Percentiles rank a stretch among this genome's conserved stretches.
phyloP scores from a whole-genome alignment of 2,113 vertebrate species.

The Heliornis fulica region DNA sequence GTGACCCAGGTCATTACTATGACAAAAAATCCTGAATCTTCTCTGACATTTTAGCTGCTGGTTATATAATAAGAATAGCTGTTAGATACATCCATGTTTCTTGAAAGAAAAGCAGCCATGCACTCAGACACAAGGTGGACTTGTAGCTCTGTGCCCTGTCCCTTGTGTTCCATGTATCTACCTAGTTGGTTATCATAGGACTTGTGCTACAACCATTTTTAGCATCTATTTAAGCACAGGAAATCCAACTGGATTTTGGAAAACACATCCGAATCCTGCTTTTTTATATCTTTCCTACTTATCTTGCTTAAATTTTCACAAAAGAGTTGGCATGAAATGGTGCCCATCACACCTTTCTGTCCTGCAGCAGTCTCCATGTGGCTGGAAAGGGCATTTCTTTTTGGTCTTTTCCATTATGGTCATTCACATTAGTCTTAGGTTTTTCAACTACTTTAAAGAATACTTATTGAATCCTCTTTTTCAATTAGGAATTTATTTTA shows the following conservation, averaged over 20 bases:
- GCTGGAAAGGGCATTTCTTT: neutral
- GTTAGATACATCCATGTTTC: neutral
- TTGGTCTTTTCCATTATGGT: neutral
- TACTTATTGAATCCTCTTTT: neutral
- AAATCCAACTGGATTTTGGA: neutral
- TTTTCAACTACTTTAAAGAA: neutral
- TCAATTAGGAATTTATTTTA: neutral
- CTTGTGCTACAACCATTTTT: neutral
- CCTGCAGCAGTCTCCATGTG: neutral
- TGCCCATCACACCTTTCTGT: neutral
- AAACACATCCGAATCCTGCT: neutral
- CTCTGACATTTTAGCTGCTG: neutral
- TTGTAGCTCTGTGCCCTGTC: neutral
- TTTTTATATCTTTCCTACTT: neutral
- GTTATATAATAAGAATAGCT: neutral
- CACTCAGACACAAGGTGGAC: neutral
- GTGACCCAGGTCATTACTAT: neutral
- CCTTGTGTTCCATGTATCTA: rapidly evolving
- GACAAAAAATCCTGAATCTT: neutral
- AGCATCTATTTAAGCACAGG: neutral
- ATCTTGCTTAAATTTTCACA: neutral
- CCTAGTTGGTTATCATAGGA: neutral
- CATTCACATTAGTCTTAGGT: rapidly evolving
- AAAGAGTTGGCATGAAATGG: neutral
- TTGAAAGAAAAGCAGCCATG: neutral